Evolutionary conservation across 1,140 invertebrate genomes (phyloP), one percentile per base, ranked within the genome.

Genomic region (Pseudomyrmex dendroicus): DNA sequence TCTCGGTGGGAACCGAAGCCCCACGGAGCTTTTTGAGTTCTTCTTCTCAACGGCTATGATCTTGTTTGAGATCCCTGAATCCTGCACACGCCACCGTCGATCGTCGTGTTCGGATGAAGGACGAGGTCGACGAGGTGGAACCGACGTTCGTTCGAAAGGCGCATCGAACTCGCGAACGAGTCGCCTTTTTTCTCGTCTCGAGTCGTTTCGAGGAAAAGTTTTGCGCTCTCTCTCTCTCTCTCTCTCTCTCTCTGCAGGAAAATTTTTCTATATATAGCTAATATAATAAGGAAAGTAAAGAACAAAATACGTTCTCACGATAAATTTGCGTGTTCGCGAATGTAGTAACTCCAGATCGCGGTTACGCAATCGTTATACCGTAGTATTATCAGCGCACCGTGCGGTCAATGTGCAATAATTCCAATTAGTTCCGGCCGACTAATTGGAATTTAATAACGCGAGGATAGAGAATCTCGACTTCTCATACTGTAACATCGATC

Each of bases 1-100:
- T 92, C 90, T 92, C 89, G 91, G 91, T 92, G 91, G 90, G 91
- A 92, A 92, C 85, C 88, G 91, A 92, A 92, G 91, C 91, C 91
- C 90, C 89, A 89, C 87, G 78, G 22, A 35, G 73, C 64, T 83
- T 57, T 86, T 83, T 86, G 59, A 85, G 64, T 82, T 73, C 73
- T 72, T 86, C 20, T 80, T 70, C 84, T 74, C 35, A 70, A 84
- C 86, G 83, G 84, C 76, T 35, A 17, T 52, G 86, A 82, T 66
- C 82, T 57, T 44, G 44, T 10, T n/a, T 46, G 70, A 35, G 35
- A 35, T 35, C 52, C 56, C 35, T 66, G 56, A 76, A 35, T 82
- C 20, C 66, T 15, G 68, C 46, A 52, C 74, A 57, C 20, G 63
- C n/a, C 59, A 25, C 35, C 73, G 74, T 35, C 73, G 50, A 76